Evolutionary conservation across 2,113 vertebrate species (phyloP), one percentile per base, ranked within the genome.

Genomic region (Siniperca knerii): DNA sequence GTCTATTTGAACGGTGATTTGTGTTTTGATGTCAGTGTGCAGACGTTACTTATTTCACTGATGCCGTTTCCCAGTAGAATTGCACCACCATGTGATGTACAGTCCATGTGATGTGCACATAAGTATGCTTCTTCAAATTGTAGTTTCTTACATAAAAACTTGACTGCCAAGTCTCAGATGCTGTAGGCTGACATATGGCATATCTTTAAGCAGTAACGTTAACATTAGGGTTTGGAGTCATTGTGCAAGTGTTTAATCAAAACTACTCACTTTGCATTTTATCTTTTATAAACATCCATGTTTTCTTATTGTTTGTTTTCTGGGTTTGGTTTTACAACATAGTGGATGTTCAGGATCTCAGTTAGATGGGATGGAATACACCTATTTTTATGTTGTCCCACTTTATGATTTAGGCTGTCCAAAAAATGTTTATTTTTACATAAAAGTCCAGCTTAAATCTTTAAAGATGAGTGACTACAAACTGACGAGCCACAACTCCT

Each of bases 381-480:
- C 16, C 10, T 64, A 6, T 83, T 54, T 86, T 66, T 75, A 58
- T 18, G 50, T 23, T 61, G 77, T 61, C 60, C 60, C 9, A 21
- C 69, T 85, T 87, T 73, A 37, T 65, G 35, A 85, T 82, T 84
- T 50, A 75, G 18, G 11, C 75, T 78, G 81, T 86, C 83, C 73
- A 65, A 82, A 77, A 78, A 71, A 62, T 29, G 58, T 89, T 77
- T 81, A 61, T 89, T 92, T 90, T 84, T 69, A 84, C 80, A 90
- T 82, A 60, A 55, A 86, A 50, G 23, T 61, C 5, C 61, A 54
- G 65, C 65, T 82, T 87, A 74, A 89, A 86, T 89, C 65, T 88
- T 91, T 90, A 81, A 83, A 77, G 79, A 85, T 85, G 84, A 81
- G 52, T 68, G 48, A 83, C 83, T 85, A 88, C 71, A 90, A 77